Percentiles rank a stretch among this genome's conserved stretches.
Conservation (phyloP, 1,140 invertebrate species). For the Plectrocnemia conspersa region DNA sequence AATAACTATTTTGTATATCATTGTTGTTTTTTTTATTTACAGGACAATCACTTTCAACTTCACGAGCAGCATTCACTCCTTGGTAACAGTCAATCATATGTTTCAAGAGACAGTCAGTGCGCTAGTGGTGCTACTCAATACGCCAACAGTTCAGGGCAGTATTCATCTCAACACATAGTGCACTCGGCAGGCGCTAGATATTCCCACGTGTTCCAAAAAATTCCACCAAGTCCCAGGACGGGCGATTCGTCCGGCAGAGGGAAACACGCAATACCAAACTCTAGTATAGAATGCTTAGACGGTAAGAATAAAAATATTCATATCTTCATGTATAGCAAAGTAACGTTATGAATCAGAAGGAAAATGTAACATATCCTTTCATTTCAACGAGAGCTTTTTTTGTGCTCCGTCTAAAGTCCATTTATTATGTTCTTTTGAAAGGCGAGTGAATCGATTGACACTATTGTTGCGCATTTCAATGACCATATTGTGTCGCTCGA, state of each 20-base stretch:
- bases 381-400: too few species aligned
- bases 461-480: too few species aligned
- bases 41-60: constrained; percentile 50
- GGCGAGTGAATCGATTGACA: too few species aligned
- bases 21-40: constrained; percentile 16
- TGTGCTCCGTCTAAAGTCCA: too few species aligned
- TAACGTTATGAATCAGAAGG: too few species aligned
- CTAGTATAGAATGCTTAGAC: constrained; percentile 26
- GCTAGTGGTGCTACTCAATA: constrained; percentile 35
- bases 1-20: too few species aligned
- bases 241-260: constrained; percentile 45
- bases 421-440: too few species aligned
- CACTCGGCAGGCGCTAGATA: constrained; percentile 37
- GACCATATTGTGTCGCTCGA: too few species aligned
- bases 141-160: constrained; percentile 38
- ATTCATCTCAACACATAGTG: constrained; percentile 26
- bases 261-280: constrained; percentile 36
- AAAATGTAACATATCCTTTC: too few species aligned
- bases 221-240: constrained; percentile 41
- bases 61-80: constrained; percentile 48
- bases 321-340: too few species aligned
- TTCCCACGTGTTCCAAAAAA: constrained; percentile 48
- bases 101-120: constrained; percentile 42
- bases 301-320: constrained; percentile 12
- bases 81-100: constrained; percentile 41